These are phyloP conservation scores for Myzus persicae DNA, from an alignment of 1,140 invertebrate genomes.

Conservation along the genomic window DNA sequence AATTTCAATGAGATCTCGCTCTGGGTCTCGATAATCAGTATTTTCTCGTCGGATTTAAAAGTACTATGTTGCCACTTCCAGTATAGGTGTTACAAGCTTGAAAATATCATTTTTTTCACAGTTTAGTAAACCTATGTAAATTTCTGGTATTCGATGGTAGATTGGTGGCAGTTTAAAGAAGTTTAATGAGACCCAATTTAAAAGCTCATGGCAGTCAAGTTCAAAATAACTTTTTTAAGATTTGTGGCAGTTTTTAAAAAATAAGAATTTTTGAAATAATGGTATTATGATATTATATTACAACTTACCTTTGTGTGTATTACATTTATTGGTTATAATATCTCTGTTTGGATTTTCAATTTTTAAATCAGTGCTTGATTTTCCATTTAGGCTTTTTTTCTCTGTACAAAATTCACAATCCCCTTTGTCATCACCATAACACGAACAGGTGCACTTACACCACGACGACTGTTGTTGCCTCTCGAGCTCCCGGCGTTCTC, in stretches of 20 bases:
- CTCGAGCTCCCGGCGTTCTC: slow-evolving; percentile 84
- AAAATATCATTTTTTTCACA: no score
- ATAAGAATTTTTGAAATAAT: no score
- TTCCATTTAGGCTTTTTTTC: slow-evolving; percentile 15
- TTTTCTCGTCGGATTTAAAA: no score
- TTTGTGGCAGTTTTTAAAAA: background rate
- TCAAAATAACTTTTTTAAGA: background rate
- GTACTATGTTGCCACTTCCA: no score
- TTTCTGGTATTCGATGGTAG: no score
- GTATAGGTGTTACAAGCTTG: no score
- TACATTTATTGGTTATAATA: slow-evolving; percentile 49
- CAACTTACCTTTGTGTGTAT: slow-evolving; percentile 61
- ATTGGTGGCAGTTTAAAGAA: no score
- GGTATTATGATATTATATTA: background rate
- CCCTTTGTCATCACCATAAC: slow-evolving; percentile 41
- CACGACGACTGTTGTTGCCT: slow-evolving; percentile 65
- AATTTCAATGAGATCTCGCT: no score
- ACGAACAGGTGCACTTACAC: slow-evolving; percentile 51
- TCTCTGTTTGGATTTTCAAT: slow-evolving; percentile 43
- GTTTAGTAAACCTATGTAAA: no score
- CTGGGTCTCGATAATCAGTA: no score
- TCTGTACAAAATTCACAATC: slow-evolving; percentile 32
- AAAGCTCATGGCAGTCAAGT: no score
- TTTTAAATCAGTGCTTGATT: slow-evolving; percentile 20
- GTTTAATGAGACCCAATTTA: no score